Evolutionary conservation across 2,888 invertebrate species (phyloP).

Genomic region (Prenolepis imparis): DNA sequence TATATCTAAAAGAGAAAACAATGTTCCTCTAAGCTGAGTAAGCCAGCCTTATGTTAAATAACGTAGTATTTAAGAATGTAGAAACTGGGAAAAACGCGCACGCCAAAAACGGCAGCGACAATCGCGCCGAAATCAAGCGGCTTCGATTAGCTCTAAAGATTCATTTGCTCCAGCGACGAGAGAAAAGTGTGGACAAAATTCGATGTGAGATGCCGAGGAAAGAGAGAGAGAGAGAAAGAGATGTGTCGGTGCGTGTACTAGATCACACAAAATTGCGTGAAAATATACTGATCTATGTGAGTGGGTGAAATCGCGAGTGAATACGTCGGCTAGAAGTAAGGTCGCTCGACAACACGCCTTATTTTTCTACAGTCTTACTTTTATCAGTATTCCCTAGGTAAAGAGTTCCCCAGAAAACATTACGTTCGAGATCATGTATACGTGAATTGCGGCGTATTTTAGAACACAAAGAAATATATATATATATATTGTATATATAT

Average conservation of each 20-base stretch:
- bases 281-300: slow-evolving; percentile 12
- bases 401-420: slow-evolving; percentile 61
- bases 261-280: background rate
- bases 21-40: slow-evolving; percentile 86
- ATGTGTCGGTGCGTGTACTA: background rate
- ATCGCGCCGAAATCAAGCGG: slow-evolving; percentile 60
- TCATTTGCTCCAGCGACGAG: slow-evolving; percentile 49
- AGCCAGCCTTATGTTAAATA: slow-evolving; percentile 85
- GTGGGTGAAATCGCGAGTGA: slow-evolving; percentile 21
- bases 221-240: background rate
- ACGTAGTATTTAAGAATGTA: slow-evolving; percentile 73
- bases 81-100: slow-evolving; percentile 39
- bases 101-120: slow-evolving; percentile 39
- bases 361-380: slow-evolving; percentile 85
- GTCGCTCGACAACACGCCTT: slow-evolving; percentile 81
- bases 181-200: background rate
- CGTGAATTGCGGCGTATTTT: slow-evolving; percentile 45
- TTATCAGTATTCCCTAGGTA: slow-evolving; percentile 81
- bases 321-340: slow-evolving; percentile 43
- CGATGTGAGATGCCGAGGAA: background rate
- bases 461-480: slow-evolving; percentile 60
- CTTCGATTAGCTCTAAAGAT: slow-evolving; percentile 14
- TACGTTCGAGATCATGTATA: slow-evolving; percentile 68
- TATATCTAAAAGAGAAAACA: slow-evolving; percentile 81
- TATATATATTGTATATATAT: slow-evolving; percentile 64